Conservation (phyloP, 1,140 invertebrate species). For the Globodera rostochiensis region DNA sequence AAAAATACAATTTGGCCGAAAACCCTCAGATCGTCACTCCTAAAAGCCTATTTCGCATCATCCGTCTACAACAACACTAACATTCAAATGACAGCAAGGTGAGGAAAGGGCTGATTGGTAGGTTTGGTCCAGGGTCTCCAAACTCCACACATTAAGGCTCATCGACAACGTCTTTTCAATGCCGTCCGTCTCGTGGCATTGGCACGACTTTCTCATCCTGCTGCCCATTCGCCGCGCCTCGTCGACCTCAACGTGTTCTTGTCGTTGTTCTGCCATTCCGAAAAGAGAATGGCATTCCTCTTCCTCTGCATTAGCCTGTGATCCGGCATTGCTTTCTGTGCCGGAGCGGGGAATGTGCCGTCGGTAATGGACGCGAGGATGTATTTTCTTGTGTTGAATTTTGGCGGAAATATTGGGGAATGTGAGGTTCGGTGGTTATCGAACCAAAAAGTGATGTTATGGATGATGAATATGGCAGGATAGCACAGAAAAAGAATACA, state of each 20-base stretch:
- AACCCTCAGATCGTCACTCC: too few species aligned
- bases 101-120: background rate
- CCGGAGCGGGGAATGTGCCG: too few species aligned
- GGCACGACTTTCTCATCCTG: background rate
- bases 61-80: background rate
- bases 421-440: too few species aligned
- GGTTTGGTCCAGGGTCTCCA: background rate
- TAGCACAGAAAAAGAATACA: too few species aligned
- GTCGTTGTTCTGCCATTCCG: background rate
- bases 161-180: background rate
- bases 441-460: too few species aligned
- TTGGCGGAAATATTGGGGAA: background rate
- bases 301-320: background rate
- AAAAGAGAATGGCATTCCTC: background rate
- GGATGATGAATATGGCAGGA: too few species aligned
- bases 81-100: background rate
- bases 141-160: background rate
- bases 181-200: background rate
- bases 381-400: background rate
- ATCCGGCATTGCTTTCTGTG: background rate
- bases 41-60: constrained; percentile 7
- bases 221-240: background rate
- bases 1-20: constrained; percentile 11
- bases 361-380: background rate
- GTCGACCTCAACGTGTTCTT: background rate